These are phyloP conservation scores for Lysandra bellargus DNA, from an alignment of 2,888 invertebrate genomes.

Conservation along the genomic window DNA sequence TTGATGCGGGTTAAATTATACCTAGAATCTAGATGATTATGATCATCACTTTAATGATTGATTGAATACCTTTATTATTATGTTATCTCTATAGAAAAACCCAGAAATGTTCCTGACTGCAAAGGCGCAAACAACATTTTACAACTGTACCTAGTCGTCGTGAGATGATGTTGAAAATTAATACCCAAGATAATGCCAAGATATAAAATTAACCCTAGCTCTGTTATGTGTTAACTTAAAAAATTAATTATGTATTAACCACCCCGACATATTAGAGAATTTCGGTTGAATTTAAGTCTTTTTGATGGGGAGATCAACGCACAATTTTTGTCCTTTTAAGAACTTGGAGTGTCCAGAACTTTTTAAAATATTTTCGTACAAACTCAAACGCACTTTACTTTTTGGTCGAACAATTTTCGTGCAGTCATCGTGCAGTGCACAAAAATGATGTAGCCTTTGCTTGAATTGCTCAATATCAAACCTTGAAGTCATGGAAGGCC, in stretches of 20 bases:
- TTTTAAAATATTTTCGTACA: no score
- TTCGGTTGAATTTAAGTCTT: no score
- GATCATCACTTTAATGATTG: background rate
- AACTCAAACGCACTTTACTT: background rate
- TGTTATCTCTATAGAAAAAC: background rate
- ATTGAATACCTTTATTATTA: background rate
- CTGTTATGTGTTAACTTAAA: no score
- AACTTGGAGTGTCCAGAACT: no score
- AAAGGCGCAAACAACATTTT: background rate
- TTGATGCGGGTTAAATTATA: background rate
- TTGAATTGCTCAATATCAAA: conserved; percentile 44
- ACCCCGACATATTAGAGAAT: no score
- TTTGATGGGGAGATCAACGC: no score
- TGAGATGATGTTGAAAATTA: background rate
- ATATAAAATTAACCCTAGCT: no score
- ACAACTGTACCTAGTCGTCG: background rate
- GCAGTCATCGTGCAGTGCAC: background rate
- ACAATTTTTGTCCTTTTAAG: no score
- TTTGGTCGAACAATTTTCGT: background rate
- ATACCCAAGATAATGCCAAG: no score
- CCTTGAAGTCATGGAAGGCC: conserved; percentile 87
- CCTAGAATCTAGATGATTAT: background rate
- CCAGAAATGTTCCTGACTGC: background rate
- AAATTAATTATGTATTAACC: no score
- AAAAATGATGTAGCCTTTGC: background rate